phyloP scores from a whole-genome alignment of 2,113 vertebrate species.

The Scomber colias region DNA sequence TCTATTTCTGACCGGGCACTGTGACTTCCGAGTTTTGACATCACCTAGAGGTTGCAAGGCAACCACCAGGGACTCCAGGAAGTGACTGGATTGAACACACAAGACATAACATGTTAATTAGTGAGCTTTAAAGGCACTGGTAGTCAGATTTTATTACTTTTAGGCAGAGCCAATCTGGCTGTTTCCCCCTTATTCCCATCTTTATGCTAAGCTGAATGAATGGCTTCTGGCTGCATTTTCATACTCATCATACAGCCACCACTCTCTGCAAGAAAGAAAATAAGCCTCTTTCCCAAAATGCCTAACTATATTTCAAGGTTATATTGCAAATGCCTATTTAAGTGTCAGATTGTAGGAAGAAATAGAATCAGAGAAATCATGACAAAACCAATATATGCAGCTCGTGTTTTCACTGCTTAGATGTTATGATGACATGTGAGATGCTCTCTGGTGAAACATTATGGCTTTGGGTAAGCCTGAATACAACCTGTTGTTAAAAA shows the following conservation, averaged over 20 bases:
- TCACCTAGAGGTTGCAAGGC: background rate
- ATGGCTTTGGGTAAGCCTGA: background rate
- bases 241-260: too few relatives aligned
- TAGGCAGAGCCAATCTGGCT: background rate
- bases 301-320: too few relatives aligned
- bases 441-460: too few relatives aligned
- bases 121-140: background rate
- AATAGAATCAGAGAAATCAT: background rate
- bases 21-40: background rate
- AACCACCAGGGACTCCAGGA: background rate
- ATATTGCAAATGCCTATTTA: background rate
- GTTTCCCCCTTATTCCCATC: too few relatives aligned
- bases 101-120: background rate
- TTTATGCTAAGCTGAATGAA: too few relatives aligned
- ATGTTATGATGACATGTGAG: background rate
- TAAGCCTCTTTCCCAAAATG: too few relatives aligned
- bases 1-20: background rate
- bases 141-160: background rate
- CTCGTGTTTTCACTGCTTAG: background rate
- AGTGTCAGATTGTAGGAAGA: background rate
- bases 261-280: too few relatives aligned
- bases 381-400: background rate
- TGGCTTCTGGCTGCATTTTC: too few relatives aligned
- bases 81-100: conserved; percentile 1
- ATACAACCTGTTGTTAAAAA: background rate